Evolutionary conservation across 2,113 vertebrate genomes (phyloP).

Genomic region (Anser cygnoides): DNA sequence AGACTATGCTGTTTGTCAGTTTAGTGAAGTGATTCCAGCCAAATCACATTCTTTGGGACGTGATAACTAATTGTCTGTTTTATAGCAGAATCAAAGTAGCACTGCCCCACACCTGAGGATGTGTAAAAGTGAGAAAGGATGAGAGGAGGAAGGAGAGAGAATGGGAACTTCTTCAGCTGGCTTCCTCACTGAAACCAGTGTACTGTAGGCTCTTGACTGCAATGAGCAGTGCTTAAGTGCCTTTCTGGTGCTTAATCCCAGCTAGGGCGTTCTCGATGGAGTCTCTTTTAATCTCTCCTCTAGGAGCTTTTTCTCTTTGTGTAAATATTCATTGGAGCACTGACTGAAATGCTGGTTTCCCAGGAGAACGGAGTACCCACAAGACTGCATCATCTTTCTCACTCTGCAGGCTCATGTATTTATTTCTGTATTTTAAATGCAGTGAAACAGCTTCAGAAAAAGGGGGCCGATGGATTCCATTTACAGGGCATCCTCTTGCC

Average conservation of each 20-base stretch:
- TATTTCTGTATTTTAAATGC: conserved; percentile 7
- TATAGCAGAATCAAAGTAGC: neutral
- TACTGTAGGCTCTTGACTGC: conserved; percentile 5
- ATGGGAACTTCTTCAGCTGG: neutral
- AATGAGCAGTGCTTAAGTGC: neutral
- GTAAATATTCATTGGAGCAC: conserved; percentile 49
- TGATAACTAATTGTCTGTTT: neutral
- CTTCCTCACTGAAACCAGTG: neutral
- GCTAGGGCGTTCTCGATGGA: conserved; percentile 13
- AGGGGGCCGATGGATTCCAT: neutral
- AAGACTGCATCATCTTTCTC: conserved; percentile 15
- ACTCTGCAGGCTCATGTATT: neutral
- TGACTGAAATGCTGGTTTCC: conserved; percentile 36
- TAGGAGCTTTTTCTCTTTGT: conserved; percentile 11
- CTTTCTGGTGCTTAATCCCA: conserved; percentile 42
- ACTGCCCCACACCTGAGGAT: neutral
- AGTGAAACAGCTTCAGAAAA: neutral
- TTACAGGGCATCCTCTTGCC: neutral
- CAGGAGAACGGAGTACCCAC: neutral
- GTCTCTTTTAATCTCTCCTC: neutral
- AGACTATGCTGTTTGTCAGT: neutral
- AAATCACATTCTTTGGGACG: neutral
- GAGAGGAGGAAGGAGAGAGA: neutral
- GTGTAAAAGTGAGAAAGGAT: neutral
- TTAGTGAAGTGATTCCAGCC: neutral